phyloP scores from a whole-genome alignment of 2,888 invertebrate genomes.

The Drosophila barbarae region DNA sequence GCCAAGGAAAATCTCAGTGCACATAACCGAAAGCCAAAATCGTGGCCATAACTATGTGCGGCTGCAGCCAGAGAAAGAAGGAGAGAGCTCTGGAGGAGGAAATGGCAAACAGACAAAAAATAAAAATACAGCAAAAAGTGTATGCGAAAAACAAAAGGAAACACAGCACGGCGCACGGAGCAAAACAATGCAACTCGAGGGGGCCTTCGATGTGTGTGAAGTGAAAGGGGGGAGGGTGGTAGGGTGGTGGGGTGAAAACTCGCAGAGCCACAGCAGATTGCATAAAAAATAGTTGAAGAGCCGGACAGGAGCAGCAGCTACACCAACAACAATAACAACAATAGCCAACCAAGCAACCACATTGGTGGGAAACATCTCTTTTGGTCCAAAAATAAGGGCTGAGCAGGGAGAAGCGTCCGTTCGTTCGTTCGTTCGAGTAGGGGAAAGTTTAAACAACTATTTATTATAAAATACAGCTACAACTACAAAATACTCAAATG shows the following conservation, averaged over 20 bases:
- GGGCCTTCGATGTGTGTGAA: slow-evolving; percentile 27
- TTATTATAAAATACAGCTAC: slow-evolving; percentile 69
- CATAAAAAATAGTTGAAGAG: slow-evolving; percentile 63
- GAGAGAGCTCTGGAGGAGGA: slow-evolving; percentile 31
- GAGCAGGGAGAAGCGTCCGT: background rate
- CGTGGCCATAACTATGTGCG: slow-evolving; percentile 76
- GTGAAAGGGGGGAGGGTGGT: background rate
- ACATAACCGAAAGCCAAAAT: slow-evolving; percentile 65
- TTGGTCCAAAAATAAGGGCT: slow-evolving; percentile 16
- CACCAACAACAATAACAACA: slow-evolving; percentile 24
- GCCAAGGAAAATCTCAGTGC: slow-evolving; percentile 60
- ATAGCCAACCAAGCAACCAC: slow-evolving; percentile 66
- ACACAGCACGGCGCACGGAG: slow-evolving; percentile 15
- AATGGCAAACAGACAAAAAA: slow-evolving; percentile 55
- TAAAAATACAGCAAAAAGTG: slow-evolving; percentile 36
- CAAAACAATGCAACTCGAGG: slow-evolving; percentile 34
- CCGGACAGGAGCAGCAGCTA: slow-evolving; percentile 32
- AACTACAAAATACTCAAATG: slow-evolving; percentile 48
- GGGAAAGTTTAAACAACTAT: slow-evolving; percentile 73
- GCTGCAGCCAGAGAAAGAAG: slow-evolving; percentile 43
- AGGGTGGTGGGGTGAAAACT: background rate
- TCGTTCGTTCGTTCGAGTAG: slow-evolving; percentile 25
- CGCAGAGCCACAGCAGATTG: slow-evolving; percentile 60
- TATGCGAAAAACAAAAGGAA: slow-evolving; percentile 37
- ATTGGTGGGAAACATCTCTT: slow-evolving; percentile 72